Evolutionary conservation across 2,888 invertebrate species (phyloP), one percentile per base, ranked within the genome.

Genomic region (Drosophila nigricruria): DNA sequence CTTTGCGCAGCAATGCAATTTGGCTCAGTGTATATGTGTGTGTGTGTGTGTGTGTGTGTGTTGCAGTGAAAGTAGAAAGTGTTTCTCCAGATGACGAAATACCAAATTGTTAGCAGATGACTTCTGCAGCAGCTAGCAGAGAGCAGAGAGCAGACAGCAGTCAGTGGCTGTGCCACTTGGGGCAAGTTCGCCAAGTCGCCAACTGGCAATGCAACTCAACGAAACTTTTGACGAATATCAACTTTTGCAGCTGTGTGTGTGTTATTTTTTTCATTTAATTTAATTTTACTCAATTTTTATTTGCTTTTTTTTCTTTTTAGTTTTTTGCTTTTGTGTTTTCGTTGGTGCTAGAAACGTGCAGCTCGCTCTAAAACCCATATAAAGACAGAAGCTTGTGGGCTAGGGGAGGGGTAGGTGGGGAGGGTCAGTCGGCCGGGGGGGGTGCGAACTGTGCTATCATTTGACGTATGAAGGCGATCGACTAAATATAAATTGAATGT

Each of bases 1-100:
- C 40, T 63, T 27, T 38, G 45, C 42, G 45, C 49, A 59, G 62
- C 75, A 62, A 54, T 69, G 69, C 77, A 81, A 69, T 81, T 72
- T 69, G 61, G 40, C 32, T 49, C 50, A 30, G 27, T 47, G 52
- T 52, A 20, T 49, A 47, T 57, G 20, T 50, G 25, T 18, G 32
- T n/a, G 32, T 52, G 32, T 47, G 52, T 60, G 40, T 43, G 34
- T 45, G 49, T n/a, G 30, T 49, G 14, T 49, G 49, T 20, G 9
- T 12, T 65, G 80, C 69, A 88, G 83, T 88, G 83, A 84, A 84
- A 84, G 88, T 84, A 88, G 83, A 84, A 84, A 84, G 83, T 80
- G 72, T 57, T 32, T 32, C 42, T 59, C 38, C 64, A 74, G 59
- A 80, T 73, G 73, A 70, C 59, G 50, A 83, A 70, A 77, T 61